phyloP scores from a whole-genome alignment of 1,140 invertebrate genomes.

The Drosophila nasuta region DNA sequence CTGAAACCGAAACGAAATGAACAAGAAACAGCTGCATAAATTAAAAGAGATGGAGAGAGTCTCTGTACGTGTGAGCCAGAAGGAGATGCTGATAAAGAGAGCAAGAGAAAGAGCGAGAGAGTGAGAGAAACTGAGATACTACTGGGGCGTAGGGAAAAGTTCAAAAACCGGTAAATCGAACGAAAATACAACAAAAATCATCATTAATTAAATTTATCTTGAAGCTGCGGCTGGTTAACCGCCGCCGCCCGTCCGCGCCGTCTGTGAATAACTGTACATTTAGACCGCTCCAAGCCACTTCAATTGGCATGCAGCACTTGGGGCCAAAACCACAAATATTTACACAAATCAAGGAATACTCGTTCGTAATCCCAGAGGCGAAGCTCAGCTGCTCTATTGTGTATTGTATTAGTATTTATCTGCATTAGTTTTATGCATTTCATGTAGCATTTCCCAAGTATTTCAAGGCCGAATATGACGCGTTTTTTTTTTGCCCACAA shows the following conservation, averaged over 20 bases:
- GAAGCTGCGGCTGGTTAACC: conserved; percentile 9
- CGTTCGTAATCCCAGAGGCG: conserved; percentile 9
- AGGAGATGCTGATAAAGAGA: conserved; percentile 9
- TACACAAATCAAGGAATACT: conserved; percentile 31
- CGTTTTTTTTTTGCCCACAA: conserved; percentile 3
- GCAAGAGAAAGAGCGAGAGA: conserved; percentile 1
- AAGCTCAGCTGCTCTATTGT: conserved; percentile 4
- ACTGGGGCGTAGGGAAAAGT: conserved; percentile 63
- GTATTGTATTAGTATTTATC: background rate
- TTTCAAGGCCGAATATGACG: conserved; percentile 54
- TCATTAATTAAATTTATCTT: conserved; percentile 71
- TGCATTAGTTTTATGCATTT: conserved; percentile 68
- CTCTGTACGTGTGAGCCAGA: background rate
- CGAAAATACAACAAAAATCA: conserved; percentile 56
- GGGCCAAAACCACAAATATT: conserved; percentile 18
- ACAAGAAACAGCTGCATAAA: conserved; percentile 53
- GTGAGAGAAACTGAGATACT: conserved; percentile 11
- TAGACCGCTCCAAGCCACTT: conserved; percentile 16
- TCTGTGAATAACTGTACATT: conserved; percentile 52
- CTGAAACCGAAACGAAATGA: conserved; percentile 51
- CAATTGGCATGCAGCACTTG: conserved; percentile 30
- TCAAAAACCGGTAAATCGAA: conserved; percentile 72
- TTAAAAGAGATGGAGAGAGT: conserved; percentile 43
- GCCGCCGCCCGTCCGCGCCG: background rate
- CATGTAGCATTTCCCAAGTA: conserved; percentile 59